Conservation (phyloP, 2,888 invertebrate genomes). For the Trissoscelio sp. region DNA sequence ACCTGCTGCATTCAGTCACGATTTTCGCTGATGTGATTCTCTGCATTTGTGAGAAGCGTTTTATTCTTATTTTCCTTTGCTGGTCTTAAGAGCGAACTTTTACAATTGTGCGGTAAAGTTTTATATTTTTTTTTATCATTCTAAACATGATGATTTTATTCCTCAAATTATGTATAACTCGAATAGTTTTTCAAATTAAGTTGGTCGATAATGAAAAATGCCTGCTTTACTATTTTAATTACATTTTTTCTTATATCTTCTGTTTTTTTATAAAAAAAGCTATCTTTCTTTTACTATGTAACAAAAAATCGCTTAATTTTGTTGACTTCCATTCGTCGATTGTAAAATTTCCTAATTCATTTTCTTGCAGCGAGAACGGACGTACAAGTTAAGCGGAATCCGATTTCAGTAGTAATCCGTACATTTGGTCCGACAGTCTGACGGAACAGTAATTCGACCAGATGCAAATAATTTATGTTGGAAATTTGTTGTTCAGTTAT, state of each 20-base stretch:
- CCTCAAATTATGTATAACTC: slow-evolving; percentile 42
- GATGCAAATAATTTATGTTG: slow-evolving; percentile 18
- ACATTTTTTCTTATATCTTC: not conserved
- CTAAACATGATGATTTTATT: slow-evolving; percentile 14
- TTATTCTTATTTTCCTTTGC: slow-evolving; percentile 24
- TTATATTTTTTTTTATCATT: slow-evolving; percentile 40
- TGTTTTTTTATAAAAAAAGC: not conserved
- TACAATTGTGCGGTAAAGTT: slow-evolving; percentile 36
- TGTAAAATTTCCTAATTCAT: not conserved
- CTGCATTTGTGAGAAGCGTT: slow-evolving; percentile 9
- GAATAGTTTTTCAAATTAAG: not conserved
- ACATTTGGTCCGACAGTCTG: slow-evolving; percentile 14
- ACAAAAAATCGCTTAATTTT: slow-evolving; percentile 3
- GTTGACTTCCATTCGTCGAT: not conserved
- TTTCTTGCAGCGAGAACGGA: not conserved
- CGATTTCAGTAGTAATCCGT: slow-evolving; percentile 44
- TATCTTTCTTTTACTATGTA: not conserved
- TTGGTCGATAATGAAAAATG: slow-evolving; percentile 34
- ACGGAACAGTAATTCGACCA: not conserved
- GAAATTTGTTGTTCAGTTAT: not conserved
- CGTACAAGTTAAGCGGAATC: slow-evolving; percentile 17
- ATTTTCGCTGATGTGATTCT: slow-evolving; percentile 42
- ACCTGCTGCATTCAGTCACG: slow-evolving; percentile 57
- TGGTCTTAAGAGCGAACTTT: slow-evolving; percentile 21
- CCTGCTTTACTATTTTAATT: not conserved